phyloP scores from a whole-genome alignment of 2,888 invertebrate species.

The Ariolimax columbianus region DNA sequence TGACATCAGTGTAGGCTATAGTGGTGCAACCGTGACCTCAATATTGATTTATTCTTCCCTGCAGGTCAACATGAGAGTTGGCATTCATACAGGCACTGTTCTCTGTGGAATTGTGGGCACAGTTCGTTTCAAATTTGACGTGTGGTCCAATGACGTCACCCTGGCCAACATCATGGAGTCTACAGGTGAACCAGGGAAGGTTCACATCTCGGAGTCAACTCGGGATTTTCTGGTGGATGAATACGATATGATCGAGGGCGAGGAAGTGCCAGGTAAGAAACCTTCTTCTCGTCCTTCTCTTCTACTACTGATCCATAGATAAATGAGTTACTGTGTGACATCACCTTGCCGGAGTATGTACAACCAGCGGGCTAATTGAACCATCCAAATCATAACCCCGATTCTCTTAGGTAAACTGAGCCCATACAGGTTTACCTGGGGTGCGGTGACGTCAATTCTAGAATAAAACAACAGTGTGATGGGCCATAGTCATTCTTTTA shows the following conservation, averaged over 20 bases:
- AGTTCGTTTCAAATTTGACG: conserved; percentile 96
- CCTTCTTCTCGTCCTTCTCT: not conserved
- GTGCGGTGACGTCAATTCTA: too few species aligned
- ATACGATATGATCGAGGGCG: conserved; percentile 86
- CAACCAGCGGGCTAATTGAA: too few species aligned
- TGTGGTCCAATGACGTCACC: conserved; percentile 98
- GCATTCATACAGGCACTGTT: conserved; percentile 96
- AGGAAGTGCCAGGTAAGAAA: conserved; percentile 87
- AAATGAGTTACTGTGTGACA: not conserved
- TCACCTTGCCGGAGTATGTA: too few species aligned
- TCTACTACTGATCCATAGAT: not conserved
- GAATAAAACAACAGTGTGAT: too few species aligned
- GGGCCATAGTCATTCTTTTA: too few species aligned
- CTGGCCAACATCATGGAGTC: conserved; percentile 97
- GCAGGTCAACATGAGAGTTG: conserved; percentile 87
- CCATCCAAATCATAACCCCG: too few species aligned
- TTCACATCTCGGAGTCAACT: conserved; percentile 94
- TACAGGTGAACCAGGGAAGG: conserved; percentile 86
- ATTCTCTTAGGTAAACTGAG: too few species aligned
- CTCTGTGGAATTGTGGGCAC: conserved; percentile 96
- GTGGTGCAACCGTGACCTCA: too few species aligned
- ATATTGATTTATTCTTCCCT: not conserved
- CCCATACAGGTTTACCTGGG: too few species aligned
- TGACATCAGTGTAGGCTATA: too few species aligned
- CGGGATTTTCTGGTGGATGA: conserved; percentile 89